phyloP scores from a whole-genome alignment of 2,797 vertebrate species.

The Falco concolor region DNA sequence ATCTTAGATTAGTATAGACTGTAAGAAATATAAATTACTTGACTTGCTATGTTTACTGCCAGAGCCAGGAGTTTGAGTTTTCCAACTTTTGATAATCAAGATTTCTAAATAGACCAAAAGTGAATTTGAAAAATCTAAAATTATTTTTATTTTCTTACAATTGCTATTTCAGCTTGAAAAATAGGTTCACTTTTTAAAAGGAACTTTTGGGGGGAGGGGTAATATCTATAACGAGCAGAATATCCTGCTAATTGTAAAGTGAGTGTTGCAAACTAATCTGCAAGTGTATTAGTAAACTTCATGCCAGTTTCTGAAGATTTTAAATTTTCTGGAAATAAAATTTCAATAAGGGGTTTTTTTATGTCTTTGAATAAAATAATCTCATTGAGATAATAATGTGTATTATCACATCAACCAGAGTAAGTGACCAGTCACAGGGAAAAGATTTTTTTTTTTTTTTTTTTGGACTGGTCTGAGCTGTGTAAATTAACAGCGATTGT shows the following conservation, averaged over 20 bases:
- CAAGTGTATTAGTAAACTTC: background rate
- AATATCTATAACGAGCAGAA: background rate
- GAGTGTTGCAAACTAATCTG: background rate
- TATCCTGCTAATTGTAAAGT: background rate
- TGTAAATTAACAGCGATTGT: background rate
- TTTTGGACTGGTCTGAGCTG: background rate
- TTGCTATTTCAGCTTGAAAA: background rate
- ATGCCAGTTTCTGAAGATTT: background rate
- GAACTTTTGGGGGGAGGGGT: accelerated
- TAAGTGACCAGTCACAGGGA: background rate
- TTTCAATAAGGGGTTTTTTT: too few species aligned
- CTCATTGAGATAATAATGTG: background rate
- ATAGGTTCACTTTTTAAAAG: background rate
- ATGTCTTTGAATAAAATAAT: background rate
- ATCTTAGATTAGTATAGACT: background rate
- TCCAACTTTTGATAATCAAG: background rate
- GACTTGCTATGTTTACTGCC: background rate
- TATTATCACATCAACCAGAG: background rate
- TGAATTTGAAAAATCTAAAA: background rate
- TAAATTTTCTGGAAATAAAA: background rate
- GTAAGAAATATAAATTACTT: background rate
- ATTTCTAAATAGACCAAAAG: background rate
- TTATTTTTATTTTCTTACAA: background rate
- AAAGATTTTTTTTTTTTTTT: background rate
- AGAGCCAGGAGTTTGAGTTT: background rate